These are phyloP conservation scores for Lissocephala sabroskyi DNA, from an alignment of 2,888 invertebrate species.

Conservation along the genomic window DNA sequence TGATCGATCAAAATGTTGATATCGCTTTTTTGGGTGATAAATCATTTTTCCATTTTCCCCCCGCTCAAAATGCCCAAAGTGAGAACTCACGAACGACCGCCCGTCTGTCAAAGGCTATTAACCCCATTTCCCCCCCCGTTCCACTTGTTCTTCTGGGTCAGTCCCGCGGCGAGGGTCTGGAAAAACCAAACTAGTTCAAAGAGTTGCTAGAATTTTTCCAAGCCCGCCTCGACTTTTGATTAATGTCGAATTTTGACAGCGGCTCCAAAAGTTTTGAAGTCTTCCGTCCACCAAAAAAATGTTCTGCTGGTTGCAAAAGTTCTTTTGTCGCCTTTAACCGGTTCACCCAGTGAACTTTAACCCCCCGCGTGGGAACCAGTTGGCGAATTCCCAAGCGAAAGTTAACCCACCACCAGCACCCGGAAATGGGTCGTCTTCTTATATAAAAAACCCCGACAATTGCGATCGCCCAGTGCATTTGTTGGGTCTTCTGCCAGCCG, in stretches of 20 bases:
- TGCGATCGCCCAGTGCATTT: too few relatives aligned
- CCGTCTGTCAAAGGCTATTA: conserved; percentile 59
- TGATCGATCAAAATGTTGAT: conserved; percentile 51
- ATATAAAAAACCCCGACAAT: neutral
- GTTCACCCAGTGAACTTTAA: conserved; percentile 25
- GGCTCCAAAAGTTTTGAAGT: conserved; percentile 24
- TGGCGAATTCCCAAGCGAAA: conserved; percentile 36
- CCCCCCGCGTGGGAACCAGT: conserved; percentile 23
- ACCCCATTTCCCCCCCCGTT: conserved; percentile 43
- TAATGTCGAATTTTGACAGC: conserved; percentile 61
- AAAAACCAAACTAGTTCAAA: neutral
- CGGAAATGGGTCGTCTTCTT: too few relatives aligned
- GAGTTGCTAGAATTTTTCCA: conserved; percentile 39
- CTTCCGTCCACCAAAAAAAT: too few relatives aligned
- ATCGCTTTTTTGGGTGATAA: conserved; percentile 46
- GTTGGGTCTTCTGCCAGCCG: too few relatives aligned
- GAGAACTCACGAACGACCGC: conserved; percentile 57
- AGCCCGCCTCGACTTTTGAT: conserved; percentile 49
- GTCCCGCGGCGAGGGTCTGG: conserved; percentile 11
- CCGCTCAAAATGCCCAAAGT: conserved; percentile 33
- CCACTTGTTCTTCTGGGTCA: conserved; percentile 45
- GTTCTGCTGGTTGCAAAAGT: too few relatives aligned
- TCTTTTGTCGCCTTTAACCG: too few relatives aligned
- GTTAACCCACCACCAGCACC: conserved; percentile 16
- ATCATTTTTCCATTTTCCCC: conserved; percentile 48